Evolutionary conservation across 2,113 vertebrate genomes (phyloP), one percentile per base, ranked within the genome.

Genomic region (Symphodus melops): DNA sequence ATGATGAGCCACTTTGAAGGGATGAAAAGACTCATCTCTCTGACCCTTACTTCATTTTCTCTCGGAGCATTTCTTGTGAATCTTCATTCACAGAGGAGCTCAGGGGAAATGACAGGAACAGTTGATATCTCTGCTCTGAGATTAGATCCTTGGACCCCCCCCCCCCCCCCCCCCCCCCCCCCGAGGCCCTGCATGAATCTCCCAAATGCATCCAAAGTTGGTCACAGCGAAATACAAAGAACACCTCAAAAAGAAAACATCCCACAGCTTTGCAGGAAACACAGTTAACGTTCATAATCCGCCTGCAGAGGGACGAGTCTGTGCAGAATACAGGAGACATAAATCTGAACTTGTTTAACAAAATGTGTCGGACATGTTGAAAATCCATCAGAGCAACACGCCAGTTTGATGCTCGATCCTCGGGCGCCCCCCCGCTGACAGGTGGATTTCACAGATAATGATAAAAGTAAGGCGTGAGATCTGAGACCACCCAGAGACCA

Each of bases 51-150:
- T 46, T 37, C 19, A 28, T 72, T 62, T 61, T 72, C 36, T 64
- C 8, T 14, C 9, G 37, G 5, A 36, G 66, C 72, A 68, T 75
- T 87, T 77, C 28, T 70, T 86, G 73, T 49, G 23, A 57, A 60
- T 86, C 51, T 68, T 77, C 20, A n/a, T 66, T 60, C 67, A 25
- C 28, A 36, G 2, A n/a, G 37, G 58, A 72, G 52, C 25, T 56
- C 52, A 56, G 48, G 48, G 23, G 19, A 1, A 28, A 64, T 77
- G 82, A 81, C 82, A 84, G 86, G 85, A 86, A 86, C 59, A 8
- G 65, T 39, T 63, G 5, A 6, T 64, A 67, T 83, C 60, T 72
- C 46, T 59, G 17, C 53, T 17, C 55, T 5, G 66, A 79, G 79
- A 85, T 85, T 48, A 71, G 51, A 85, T 79, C 79, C 39, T 20